Conservation (phyloP, 2,797 vertebrate species). For the Apogon talboti region DNA sequence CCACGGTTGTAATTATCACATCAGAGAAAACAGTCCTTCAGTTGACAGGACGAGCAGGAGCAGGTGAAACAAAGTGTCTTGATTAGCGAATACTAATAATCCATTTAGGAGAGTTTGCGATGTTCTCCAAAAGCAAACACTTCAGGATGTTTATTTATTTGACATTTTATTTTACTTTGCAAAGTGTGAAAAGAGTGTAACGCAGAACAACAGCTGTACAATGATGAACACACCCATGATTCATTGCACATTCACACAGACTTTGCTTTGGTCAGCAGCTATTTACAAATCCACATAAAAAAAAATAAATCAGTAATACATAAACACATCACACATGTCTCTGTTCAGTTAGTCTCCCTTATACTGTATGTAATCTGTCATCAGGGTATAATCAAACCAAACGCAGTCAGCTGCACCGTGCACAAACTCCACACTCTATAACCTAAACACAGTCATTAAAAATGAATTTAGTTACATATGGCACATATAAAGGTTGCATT, state of each 20-base stretch:
- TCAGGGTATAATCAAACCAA: too few species aligned
- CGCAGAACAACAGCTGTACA: conserved; percentile 31
- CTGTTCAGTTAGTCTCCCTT: too few species aligned
- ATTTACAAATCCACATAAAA: conserved; percentile 4
- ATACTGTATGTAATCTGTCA: too few species aligned
- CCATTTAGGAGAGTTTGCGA: not conserved
- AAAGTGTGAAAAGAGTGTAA: conserved; percentile 6
- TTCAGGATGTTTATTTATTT: conserved; percentile 10
- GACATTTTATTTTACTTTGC: conserved; percentile 1
- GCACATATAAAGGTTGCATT: too few species aligned
- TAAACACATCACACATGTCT: not conserved
- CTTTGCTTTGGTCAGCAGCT: conserved; percentile 42
- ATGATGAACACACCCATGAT: conserved; percentile 38
- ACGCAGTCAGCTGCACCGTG: too few species aligned
- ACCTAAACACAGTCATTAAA: too few species aligned
- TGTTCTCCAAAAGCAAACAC: conserved; percentile 9
- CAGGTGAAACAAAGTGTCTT: conserved; percentile 32
- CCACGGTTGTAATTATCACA: conserved; percentile 43
- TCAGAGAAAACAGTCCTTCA: conserved; percentile 31
- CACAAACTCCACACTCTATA: too few species aligned
- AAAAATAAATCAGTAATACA: not conserved
- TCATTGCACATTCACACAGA: conserved; percentile 49
- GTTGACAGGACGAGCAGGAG: conserved; percentile 36
- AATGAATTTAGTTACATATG: too few species aligned
- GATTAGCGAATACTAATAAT: not conserved